Conservation (phyloP, 2,888 invertebrate genomes). For the Drosophila neonasuta region DNA sequence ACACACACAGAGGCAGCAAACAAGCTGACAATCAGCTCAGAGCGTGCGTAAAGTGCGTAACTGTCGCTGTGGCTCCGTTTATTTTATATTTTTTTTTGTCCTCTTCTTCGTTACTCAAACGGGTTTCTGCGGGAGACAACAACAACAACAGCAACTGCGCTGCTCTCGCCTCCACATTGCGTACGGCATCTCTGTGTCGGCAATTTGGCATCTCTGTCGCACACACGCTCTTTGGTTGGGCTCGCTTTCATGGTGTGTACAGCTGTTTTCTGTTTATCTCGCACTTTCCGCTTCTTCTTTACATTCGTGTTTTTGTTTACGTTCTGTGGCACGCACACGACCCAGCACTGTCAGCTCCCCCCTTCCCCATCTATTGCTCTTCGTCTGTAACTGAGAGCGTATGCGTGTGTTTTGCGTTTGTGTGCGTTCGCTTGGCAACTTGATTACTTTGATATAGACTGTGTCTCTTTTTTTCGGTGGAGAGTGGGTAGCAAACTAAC, state of each 20-base stretch:
- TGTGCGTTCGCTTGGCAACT: constrained; percentile 33
- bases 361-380: not conserved
- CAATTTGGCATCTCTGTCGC: constrained; percentile 29
- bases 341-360: constrained; percentile 31
- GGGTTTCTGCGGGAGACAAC: constrained; percentile 63
- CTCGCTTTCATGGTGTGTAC: constrained; percentile 63
- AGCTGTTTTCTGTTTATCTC: constrained; percentile 78
- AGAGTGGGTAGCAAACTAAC: constrained; percentile 1
- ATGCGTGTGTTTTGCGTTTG: not conserved
- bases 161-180: constrained; percentile 29
- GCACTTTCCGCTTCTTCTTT: constrained; percentile 76
- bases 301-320: constrained; percentile 77
- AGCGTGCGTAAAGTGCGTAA: constrained; percentile 78
- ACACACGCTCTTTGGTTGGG: constrained; percentile 7
- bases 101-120: constrained; percentile 48
- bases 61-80: constrained; percentile 62
- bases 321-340: constrained; percentile 71
- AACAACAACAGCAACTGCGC: constrained; percentile 3
- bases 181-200: constrained; percentile 31
- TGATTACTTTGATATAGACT: constrained; percentile 45
- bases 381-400: not conserved
- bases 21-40: constrained; percentile 34
- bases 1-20: not conserved
- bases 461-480: constrained; percentile 12
- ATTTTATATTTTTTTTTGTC: constrained; percentile 5